phyloP scores from a whole-genome alignment of 2,113 vertebrate genomes.

The Mugil cephalus region DNA sequence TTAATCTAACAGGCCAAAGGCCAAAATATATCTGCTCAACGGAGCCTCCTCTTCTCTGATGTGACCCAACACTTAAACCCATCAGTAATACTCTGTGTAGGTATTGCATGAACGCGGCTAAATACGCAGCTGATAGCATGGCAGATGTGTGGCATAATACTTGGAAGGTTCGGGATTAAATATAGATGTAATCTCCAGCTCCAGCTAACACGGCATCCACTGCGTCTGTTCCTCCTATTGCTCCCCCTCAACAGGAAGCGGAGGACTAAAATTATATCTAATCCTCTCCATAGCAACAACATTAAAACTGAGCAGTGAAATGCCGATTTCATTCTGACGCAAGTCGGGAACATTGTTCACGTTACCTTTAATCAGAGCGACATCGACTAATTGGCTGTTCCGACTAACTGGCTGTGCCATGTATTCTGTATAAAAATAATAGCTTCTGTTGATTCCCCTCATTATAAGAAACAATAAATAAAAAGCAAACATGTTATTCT shows the following conservation, averaged over 20 bases:
- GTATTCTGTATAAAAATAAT: background rate
- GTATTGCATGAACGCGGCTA: slow-evolving; percentile 26
- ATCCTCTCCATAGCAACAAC: slow-evolving; percentile 80
- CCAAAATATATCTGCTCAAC: slow-evolving; percentile 1
- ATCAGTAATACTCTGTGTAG: slow-evolving; percentile 16
- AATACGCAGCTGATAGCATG: slow-evolving; percentile 43
- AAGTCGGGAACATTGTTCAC: background rate
- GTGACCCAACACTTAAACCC: background rate
- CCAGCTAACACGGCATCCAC: slow-evolving; percentile 45
- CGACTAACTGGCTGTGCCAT: slow-evolving; percentile 1
- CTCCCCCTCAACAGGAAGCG: slow-evolving; percentile 62
- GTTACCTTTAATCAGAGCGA: background rate
- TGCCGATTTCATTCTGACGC: slow-evolving; percentile 2
- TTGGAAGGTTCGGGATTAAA: slow-evolving; percentile 77
- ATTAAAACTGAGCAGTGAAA: slow-evolving; percentile 45
- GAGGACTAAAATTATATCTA: slow-evolving; percentile 65
- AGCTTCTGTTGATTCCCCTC: background rate
- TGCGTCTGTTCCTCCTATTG: slow-evolving; percentile 50
- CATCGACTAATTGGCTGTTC: slow-evolving; percentile 1
- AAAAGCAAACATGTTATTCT: too few species aligned
- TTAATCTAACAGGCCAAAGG: background rate
- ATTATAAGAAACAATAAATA: background rate
- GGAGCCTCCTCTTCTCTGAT: slow-evolving; percentile 5
- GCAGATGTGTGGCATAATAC: slow-evolving; percentile 70
- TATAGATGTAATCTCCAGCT: slow-evolving; percentile 77